These are phyloP conservation scores for Rhinolophus sinicus DNA, from an alignment of 2,113 vertebrate species.

Conservation along the genomic window DNA sequence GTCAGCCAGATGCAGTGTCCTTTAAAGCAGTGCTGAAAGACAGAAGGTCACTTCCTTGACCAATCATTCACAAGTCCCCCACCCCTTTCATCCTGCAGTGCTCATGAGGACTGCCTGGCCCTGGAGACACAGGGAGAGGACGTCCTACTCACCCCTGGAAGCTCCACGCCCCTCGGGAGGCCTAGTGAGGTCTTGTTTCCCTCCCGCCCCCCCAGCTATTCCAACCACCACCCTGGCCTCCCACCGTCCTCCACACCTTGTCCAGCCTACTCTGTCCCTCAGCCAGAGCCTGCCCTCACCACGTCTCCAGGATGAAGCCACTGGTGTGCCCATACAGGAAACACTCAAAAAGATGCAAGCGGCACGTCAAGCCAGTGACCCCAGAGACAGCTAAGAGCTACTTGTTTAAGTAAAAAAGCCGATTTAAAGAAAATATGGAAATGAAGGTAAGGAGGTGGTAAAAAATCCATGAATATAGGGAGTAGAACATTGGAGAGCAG, in stretches of 20 bases:
- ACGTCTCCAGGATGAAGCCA: no score
- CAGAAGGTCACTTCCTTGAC: slow-evolving; percentile 31
- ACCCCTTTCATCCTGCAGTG: background rate
- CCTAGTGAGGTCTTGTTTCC: background rate
- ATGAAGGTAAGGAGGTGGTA: background rate
- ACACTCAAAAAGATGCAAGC: background rate
- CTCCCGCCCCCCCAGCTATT: fast-evolving
- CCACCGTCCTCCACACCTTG: background rate
- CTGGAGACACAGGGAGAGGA: background rate
- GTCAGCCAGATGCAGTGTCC: slow-evolving; percentile 98
- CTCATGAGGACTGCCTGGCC: background rate
- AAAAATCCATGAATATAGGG: background rate
- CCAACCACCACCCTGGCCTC: fast-evolving
- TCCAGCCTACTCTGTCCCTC: background rate
- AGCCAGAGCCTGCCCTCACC: no score
- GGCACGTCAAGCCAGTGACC: background rate
- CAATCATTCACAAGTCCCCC: fast-evolving
- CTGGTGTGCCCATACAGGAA: background rate
- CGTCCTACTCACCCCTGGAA: background rate
- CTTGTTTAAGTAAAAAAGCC: background rate
- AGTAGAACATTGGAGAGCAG: fast-evolving
- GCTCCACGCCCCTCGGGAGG: background rate
- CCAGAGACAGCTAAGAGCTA: background rate
- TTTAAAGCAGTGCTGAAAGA: slow-evolving; percentile 96
- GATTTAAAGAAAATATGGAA: background rate